A percentile compares a stretch with the other conserved stretches of the same genome.
phyloP scores from a whole-genome alignment of 2,797 vertebrate species.

The Tragelaphus eurycerus region DNA sequence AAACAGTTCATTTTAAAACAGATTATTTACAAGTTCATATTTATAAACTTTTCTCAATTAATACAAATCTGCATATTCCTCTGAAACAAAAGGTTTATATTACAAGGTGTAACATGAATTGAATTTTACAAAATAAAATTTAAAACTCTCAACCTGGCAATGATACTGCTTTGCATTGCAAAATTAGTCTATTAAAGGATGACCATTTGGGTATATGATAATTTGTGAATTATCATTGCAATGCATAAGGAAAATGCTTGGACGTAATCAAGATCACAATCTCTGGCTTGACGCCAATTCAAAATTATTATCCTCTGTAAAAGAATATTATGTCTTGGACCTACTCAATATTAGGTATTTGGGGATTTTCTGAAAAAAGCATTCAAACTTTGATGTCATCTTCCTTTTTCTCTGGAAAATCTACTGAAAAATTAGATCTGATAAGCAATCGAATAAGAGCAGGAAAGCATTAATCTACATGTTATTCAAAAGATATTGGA shows the following conservation, averaged over 20 bases:
- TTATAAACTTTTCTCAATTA: background rate
- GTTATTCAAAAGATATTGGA: background rate
- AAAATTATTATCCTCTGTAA: background rate
- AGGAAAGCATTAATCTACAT: background rate
- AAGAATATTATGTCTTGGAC: background rate
- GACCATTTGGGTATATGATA: background rate
- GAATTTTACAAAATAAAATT: background rate
- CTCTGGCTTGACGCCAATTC: background rate
- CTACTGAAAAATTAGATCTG: background rate
- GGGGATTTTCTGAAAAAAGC: background rate
- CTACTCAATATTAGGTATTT: background rate
- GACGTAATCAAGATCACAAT: background rate
- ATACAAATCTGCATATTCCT: background rate
- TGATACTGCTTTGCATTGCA: background rate
- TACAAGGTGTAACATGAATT: background rate
- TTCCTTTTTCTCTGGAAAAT: background rate
- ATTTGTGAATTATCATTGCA: background rate
- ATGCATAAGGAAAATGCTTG: background rate
- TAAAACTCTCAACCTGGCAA: background rate
- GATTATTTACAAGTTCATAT: background rate
- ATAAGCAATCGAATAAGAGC: background rate
- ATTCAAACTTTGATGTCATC: background rate
- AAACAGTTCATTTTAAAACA: background rate
- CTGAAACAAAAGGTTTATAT: background rate
- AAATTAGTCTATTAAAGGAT: background rate